Base-by-base conservation (phyloP, 2,797 vertebrate genomes). In the Hoplostethus atlanticus region DNA sequence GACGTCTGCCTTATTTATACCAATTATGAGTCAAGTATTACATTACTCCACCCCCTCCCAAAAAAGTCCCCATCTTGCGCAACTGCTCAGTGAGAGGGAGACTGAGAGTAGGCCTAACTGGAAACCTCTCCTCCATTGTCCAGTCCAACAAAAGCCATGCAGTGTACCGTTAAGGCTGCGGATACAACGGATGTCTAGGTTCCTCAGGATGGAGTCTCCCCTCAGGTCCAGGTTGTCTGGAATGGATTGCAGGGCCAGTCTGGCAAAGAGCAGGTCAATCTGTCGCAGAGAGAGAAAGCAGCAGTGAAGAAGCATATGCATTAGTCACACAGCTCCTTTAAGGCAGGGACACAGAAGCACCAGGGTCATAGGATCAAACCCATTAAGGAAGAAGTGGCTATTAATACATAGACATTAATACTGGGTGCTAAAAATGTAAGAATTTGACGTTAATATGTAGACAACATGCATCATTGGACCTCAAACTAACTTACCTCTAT, bases 231-330 rank as follows among this genome's bases (percentile, higher is more conserved):
- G 93, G 88, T 98, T 97, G 87, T 98, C 98, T 80, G 98, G 97
- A 82, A 99, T 95, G n/a, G 95, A 96, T 72, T 95, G 95, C 83
- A 97, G 82, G 42, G 96, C 94, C 77, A 99, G 90, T 87, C 98
- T 96, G 72, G 98, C 98, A 95, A 99, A 99, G 70, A 99, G 95
- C 3, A 99, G 93, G 83, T 99, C 98, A 85, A 99, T 99, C 98
- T 99, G 87, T 28, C 28, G 28, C 28, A 57, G 9, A 69, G 13
- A 73, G 25, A 30, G 6, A 64, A 10, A 21, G 40, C 10, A 51
- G n/a, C 15, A 56, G 55, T 16, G 64, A 73, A 73, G 64, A 70
- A 82, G 73, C 63, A 7, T 16, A 42, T 8, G 34, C 30, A 17
- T 3, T 44, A 38, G 5, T 42, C 40, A 68, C 5, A 54, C 54